Evolutionary conservation across 2,888 invertebrate species (phyloP).

Genomic region (Pandemis cinnamomeana): DNA sequence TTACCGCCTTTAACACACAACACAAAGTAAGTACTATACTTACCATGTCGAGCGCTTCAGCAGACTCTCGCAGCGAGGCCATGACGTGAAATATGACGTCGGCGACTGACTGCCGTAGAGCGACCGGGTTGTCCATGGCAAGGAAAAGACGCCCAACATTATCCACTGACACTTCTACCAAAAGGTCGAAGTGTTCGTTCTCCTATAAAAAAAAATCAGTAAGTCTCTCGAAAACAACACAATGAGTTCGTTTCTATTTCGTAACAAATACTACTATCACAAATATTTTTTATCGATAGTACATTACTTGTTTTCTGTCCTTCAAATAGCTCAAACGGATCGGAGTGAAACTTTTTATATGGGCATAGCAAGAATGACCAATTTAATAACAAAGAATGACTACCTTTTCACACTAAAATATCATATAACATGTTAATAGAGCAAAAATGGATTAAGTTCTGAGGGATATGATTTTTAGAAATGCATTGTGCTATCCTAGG

Average conservation of each 20-base stretch:
- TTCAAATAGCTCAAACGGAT: too few relatives aligned
- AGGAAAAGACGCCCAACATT: conserved; percentile 85
- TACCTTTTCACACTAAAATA: too few relatives aligned
- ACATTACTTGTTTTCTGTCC: too few relatives aligned
- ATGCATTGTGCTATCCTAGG: not conserved
- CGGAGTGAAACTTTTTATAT: not conserved
- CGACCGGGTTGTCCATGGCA: conserved; percentile 81
- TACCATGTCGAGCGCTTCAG: conserved; percentile 86
- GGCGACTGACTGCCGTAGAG: conserved; percentile 82
- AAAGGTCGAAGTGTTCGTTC: conserved; percentile 80
- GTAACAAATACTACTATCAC: too few relatives aligned
- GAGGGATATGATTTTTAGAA: not conserved
- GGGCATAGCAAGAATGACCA: not conserved
- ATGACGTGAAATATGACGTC: conserved; percentile 87
- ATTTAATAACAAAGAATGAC: not conserved
- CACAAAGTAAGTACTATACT: conserved; percentile 38
- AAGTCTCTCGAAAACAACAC: not conserved
- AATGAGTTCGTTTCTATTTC: too few relatives aligned
- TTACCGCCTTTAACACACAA: not conserved
- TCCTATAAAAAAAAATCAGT: conserved; percentile 61
- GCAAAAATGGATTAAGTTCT: not conserved
- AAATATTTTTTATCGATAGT: too few relatives aligned
- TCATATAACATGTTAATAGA: not conserved
- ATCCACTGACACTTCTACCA: conserved; percentile 86
- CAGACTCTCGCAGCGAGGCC: conserved; percentile 84